phyloP scores from a whole-genome alignment of 2,797 vertebrate genomes.

The Sarcoramphus papa region DNA sequence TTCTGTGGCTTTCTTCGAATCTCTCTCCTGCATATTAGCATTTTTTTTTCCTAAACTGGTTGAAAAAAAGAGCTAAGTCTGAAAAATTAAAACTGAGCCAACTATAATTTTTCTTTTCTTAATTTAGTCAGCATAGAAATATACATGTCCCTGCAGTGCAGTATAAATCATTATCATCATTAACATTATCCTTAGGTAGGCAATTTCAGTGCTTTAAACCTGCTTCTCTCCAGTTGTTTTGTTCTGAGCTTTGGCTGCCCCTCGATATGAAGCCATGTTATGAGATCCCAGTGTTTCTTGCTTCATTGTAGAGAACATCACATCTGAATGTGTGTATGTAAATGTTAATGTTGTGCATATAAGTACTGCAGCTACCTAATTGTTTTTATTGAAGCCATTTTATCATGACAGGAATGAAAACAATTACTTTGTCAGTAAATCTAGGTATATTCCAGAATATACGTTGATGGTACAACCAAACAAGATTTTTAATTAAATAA shows the following conservation, averaged over 20 bases:
- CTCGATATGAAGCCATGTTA: background rate
- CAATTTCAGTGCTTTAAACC: background rate
- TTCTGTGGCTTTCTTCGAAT: background rate
- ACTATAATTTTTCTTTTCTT: background rate
- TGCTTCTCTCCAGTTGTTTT: background rate
- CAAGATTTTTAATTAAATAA: background rate
- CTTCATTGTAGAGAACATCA: background rate
- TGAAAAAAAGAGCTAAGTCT: background rate
- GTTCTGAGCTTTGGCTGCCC: background rate
- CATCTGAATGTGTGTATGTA: background rate
- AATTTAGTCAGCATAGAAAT: background rate
- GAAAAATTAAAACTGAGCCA: background rate
- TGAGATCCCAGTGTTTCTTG: background rate
- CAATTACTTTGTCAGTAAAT: background rate
- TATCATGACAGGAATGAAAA: background rate
- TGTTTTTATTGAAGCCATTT: background rate
- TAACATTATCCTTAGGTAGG: slow-evolving; percentile 25
- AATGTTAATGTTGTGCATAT: background rate
- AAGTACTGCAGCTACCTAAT: background rate
- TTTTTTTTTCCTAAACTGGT: background rate
- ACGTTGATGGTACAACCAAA: background rate
- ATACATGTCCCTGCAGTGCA: background rate
- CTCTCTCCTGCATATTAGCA: background rate
- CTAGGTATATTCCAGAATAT: background rate
- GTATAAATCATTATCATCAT: slow-evolving; percentile 2